Conservation (phyloP, 2,888 invertebrate genomes). For the Cotesia congregata region DNA sequence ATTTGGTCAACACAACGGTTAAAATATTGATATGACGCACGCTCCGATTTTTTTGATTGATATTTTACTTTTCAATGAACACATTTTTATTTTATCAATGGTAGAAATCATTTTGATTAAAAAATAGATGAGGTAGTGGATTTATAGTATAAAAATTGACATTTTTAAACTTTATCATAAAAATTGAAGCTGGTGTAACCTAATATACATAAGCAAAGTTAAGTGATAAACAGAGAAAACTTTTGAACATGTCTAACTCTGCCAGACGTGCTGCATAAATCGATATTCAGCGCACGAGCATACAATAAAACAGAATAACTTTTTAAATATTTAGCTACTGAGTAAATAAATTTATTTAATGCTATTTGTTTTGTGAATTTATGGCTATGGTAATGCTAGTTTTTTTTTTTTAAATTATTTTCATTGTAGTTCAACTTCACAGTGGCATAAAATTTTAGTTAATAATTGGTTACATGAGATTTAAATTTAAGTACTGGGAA, state of each 20-base stretch:
- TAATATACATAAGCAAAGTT: background rate
- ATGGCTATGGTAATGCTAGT: background rate
- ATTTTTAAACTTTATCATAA: background rate
- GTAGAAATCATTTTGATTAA: background rate
- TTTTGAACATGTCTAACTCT: background rate
- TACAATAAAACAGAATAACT: background rate
- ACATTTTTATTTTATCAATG: background rate
- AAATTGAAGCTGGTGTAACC: background rate
- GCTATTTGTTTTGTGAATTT: background rate
- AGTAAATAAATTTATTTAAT: background rate
- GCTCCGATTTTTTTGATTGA: slow-evolving; percentile 1
- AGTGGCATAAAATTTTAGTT: too few species aligned
- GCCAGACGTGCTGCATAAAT: slow-evolving; percentile 2
- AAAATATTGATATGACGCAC: slow-evolving; percentile 3
- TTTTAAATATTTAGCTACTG: background rate
- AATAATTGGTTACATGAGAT: too few species aligned
- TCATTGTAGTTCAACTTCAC: too few species aligned
- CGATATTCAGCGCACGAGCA: background rate
- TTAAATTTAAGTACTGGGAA: too few species aligned
- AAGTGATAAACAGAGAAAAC: background rate
- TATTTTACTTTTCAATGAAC: slow-evolving; percentile 5
- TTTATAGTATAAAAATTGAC: background rate
- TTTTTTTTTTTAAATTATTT: background rate
- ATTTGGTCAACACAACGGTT: background rate
- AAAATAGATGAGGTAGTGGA: background rate